Conservation (phyloP, 2,888 invertebrate species). For the Cheilosia pagana region DNA sequence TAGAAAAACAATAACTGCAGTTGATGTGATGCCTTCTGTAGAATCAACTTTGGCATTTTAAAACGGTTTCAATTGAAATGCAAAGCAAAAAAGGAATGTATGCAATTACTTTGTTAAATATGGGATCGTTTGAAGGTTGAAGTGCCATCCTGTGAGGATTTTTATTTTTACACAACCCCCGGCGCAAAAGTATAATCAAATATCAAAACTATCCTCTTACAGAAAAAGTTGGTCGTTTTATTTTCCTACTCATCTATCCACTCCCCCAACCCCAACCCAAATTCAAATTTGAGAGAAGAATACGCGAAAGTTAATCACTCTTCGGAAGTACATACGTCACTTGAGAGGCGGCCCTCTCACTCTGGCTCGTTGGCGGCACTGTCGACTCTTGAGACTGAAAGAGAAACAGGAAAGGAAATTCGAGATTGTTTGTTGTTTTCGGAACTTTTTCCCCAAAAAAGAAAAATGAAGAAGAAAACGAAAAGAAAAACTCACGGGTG, state of each 20-base stretch:
- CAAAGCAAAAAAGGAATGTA: no score
- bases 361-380: not conserved
- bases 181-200: slow-evolving; percentile 1
- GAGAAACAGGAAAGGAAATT: not conserved
- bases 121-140: no score
- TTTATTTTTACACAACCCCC: no score
- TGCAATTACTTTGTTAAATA: no score
- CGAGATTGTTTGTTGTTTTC: slow-evolving; percentile 14
- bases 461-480: no score
- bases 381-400: not conserved
- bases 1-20: no score
- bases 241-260: not conserved
- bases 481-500: not conserved
- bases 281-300: not conserved
- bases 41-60: no score
- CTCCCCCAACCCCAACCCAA: no score
- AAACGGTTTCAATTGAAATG: no score
- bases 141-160: no score
- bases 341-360: not conserved
- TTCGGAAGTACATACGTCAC: not conserved
- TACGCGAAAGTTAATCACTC: slow-evolving; percentile 1
- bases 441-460: not conserved
- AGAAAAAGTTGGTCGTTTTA: not conserved
- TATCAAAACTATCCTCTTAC: not conserved
- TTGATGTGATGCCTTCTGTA: no score